Base-by-base conservation (phyloP, 92 coral and sea anemone species). In the Palythoa grandis region DNA sequence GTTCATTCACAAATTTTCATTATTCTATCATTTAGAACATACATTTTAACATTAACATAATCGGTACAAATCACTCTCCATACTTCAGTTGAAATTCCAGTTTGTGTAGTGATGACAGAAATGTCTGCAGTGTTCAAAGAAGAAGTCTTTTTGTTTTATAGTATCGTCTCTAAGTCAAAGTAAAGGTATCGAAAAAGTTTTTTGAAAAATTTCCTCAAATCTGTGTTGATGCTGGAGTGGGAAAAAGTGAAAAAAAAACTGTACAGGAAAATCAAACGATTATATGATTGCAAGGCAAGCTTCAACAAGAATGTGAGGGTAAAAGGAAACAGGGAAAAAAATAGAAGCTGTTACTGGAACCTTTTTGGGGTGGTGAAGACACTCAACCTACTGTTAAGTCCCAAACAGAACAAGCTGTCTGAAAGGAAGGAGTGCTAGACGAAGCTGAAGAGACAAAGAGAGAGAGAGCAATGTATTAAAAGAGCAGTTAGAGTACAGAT, bases 101-200 rank as follows among this genome's bases (percentile, higher is more conserved):
- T 69, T 69, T 22, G 38, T 69, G 37, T 69, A 69, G 13, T 24
- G 4, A n/a, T 69, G 11, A 23, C 11, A 11, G 43, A 20, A 69
- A 38, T 37, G 76, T 43, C 54, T 72, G 77, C 74, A 70, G 74
- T 72, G 56, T 72, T 39, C 54, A 25, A 72, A 40, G 78, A 74
- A 74, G 19, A 72, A 16, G 77, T 43, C 19, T 29, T 11, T 72
- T 72, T 11, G 40, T 29, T 72, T 13, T 39, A 43, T 12, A 24
- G 60, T 47, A 37, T 19, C 7, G 61, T 74, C 57, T n/a, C 29
- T 74, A 43, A 74, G 11, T 74, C 78, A 43, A 43, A 39, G 25
- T n/a, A 48, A 22, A 43, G 43, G 43, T 48, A 38, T 74, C n/a
- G 57, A 52, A 74, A 74, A 74, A 38, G 11, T 19, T 39, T 74